A percentile compares a stretch with the other conserved stretches of the same genome.
Evolutionary conservation across 2,888 invertebrate genomes (phyloP).

Genomic region (Lasioglossum oenotherae): DNA sequence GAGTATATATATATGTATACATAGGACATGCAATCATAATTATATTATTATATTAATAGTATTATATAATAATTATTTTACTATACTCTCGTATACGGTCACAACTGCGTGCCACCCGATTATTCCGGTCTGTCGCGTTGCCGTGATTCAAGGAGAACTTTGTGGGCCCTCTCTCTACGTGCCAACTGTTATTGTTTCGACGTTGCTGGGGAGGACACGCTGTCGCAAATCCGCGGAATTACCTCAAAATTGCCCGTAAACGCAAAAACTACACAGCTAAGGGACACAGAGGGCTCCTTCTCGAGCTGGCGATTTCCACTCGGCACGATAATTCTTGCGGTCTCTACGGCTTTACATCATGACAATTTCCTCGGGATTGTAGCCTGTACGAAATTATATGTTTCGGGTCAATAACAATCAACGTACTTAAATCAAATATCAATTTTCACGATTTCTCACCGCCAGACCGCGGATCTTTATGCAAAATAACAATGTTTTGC

Average conservation of each 20-base stretch:
- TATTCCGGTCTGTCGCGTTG: slow-evolving; percentile 41
- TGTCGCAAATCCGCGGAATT: neutral
- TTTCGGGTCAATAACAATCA: no score
- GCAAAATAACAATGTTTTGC: no score
- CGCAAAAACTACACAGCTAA: neutral
- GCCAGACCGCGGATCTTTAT: neutral
- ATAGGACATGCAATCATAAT: slow-evolving; percentile 72
- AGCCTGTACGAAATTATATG: no score
- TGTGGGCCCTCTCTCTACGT: slow-evolving; percentile 34
- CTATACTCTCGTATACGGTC: slow-evolving; percentile 73
- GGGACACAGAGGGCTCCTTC: slow-evolving; percentile 1
- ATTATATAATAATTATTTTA: slow-evolving; percentile 77
- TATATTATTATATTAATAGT: slow-evolving; percentile 74
- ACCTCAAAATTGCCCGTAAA: neutral
- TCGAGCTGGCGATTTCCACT: neutral
- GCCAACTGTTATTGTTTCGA: neutral
- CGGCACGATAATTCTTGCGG: neutral
- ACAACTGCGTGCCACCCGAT: slow-evolving; percentile 62
- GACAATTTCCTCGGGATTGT: no score
- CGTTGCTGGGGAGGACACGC: neutral
- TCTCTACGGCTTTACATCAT: neutral
- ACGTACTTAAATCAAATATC: neutral
- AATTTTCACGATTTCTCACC: neutral
- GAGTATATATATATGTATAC: slow-evolving; percentile 60
- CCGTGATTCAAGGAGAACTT: slow-evolving; percentile 24